Evolutionary conservation across 2,797 vertebrate genomes (phyloP), one percentile per base, ranked within the genome.

Genomic region (Etheostoma nigrum): DNA sequence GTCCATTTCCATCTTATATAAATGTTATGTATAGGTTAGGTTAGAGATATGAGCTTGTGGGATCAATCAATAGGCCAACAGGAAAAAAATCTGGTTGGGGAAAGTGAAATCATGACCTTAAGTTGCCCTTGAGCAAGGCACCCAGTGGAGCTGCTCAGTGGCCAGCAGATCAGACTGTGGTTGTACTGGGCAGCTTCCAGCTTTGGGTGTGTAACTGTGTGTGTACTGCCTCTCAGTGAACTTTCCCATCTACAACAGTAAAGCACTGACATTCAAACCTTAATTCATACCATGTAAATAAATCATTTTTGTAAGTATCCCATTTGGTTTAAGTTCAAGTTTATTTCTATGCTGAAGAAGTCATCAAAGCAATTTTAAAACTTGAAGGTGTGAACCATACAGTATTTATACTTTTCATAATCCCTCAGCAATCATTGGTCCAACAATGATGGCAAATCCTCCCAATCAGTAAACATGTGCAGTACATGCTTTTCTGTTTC

Each of bases 201-300:
- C 2, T 25, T 2, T 25, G 25, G 25, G 25, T 25, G 25, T 25
- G 25, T 25, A 25, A 25, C 25, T 25, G 25, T 25, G 25, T 25
- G 25, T 25, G 25, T 25, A 25, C 25, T 25, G 25, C 25, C 25
- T 25, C 25, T 25, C 25, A 25, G 25, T 25, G 25, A 25, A 25
- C 25, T 4, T 94, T 40, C 93, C 98, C 3, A 87, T 98, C 77
- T 94, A 95, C 78, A 95, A 95, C 52, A 96, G 96, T 98, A 94
- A 90, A 66, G 51, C 45, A 59, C 33, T 18, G 14, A 63, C 36
- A n/a, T 30, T 63, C 4, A 78, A 18, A 66, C 47, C 12, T 15
- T 58, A 8, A 30, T 27, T 66, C 6, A 36, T 7, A 21, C 82
- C 3, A 54, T 48, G 5, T 51, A 54, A 72, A 81, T 8, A 11